Conservation (phyloP, 1,140 invertebrate species). For the Dendroctonus valens region DNA sequence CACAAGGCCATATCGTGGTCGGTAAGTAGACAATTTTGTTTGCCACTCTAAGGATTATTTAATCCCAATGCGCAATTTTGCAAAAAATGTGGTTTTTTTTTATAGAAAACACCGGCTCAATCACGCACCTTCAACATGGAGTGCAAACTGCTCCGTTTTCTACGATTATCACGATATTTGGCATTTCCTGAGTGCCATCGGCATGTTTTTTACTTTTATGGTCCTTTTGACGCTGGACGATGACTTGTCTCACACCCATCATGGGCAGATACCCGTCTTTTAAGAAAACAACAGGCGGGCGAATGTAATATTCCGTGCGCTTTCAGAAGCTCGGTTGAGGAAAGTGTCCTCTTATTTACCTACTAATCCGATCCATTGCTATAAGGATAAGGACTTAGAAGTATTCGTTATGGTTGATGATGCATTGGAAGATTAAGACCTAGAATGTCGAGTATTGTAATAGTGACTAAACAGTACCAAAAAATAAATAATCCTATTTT, state of each 20-base stretch:
- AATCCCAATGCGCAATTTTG: conserved; percentile 8
- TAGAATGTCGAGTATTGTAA: no score
- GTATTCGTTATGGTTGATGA: no score
- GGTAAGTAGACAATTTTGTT: conserved; percentile 50
- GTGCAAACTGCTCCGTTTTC: conserved; percentile 74
- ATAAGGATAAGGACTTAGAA: no score
- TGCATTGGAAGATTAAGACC: no score
- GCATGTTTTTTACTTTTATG: conserved; percentile 88
- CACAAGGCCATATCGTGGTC: conserved; percentile 79
- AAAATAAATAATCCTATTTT: no score
- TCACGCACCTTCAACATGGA: conserved; percentile 71
- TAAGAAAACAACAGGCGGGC: conserved; percentile 45
- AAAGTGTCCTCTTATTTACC: no score
- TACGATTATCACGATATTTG: conserved; percentile 89
- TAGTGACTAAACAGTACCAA: no score
- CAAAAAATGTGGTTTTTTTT: conserved; percentile 24
- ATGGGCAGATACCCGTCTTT: conserved; percentile 76
- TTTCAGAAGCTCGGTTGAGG: no score
- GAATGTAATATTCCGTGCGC: no score
- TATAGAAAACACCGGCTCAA: conserved; percentile 72
- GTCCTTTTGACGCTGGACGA: conserved; percentile 79
- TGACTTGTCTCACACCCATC: conserved; percentile 63
- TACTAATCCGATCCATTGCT: no score
- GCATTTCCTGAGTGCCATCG: conserved; percentile 83
- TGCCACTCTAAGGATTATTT: background rate